These are phyloP conservation scores for Hydra vulgaris DNA, from an alignment of 30 jellyfish, hydroid and myxozoan species.

Conservation along the genomic window DNA sequence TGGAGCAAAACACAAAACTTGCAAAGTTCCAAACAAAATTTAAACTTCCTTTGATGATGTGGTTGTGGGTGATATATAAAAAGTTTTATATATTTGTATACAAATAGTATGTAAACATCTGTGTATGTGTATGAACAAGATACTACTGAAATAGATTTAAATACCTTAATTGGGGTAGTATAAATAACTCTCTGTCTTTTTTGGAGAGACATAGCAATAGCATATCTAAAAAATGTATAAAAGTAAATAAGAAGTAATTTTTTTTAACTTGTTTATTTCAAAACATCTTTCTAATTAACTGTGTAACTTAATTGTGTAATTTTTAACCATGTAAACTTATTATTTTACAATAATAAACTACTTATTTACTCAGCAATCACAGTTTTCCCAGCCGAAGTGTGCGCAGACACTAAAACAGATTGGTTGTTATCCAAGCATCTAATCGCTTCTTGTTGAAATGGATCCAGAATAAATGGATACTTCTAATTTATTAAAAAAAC, in stretches of 20 bases:
- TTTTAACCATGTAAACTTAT: too few species aligned
- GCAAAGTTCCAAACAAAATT: too few species aligned
- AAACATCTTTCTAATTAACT: neutral
- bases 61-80: too few species aligned
- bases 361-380: slow-evolving; percentile 99
- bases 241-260: neutral
- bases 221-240: slow-evolving; percentile 60
- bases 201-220: slow-evolving; percentile 90
- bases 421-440: slow-evolving; percentile 83
- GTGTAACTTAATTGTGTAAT: too few species aligned
- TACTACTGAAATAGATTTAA: neutral
- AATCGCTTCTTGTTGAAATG: slow-evolving; percentile 97
- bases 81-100: too few species aligned
- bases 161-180: slow-evolving; percentile 92
- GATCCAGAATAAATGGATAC: slow-evolving; percentile 92
- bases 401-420: slow-evolving; percentile 96
- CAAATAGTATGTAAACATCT: too few species aligned
- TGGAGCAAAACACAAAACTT: too few species aligned
- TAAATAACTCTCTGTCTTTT: slow-evolving; percentile 88
- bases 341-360: too few species aligned
- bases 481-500: too few species aligned
- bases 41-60: too few species aligned
- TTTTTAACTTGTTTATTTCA: neutral
- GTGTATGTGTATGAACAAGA: too few species aligned
- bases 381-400: slow-evolving; percentile 99